These are phyloP conservation scores for Drosophila incognita DNA, from an alignment of 2,888 invertebrate species.

Conservation along the genomic window DNA sequence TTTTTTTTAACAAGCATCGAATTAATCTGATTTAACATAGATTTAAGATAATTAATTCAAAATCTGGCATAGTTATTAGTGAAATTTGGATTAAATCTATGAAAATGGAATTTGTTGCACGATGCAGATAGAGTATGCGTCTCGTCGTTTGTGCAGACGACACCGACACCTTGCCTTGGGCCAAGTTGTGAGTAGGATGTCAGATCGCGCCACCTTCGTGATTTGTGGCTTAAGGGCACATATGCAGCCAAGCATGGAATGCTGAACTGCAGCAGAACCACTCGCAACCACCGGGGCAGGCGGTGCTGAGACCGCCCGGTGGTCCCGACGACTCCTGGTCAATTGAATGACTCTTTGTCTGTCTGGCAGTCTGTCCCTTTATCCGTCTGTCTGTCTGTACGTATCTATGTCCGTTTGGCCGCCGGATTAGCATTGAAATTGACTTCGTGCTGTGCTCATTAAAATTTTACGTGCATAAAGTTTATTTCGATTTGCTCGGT, in stretches of 20 bases:
- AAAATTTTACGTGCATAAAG: constrained; percentile 81
- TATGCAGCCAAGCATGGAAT: constrained; percentile 49
- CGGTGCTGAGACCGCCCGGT: constrained; percentile 40
- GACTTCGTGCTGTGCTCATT: constrained; percentile 80
- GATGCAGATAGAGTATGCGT: constrained; percentile 39
- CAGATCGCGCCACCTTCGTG: constrained; percentile 80
- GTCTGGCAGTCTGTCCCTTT: constrained; percentile 12
- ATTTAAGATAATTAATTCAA: no score
- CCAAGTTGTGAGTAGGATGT: constrained; percentile 71
- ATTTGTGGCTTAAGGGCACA: constrained; percentile 77
- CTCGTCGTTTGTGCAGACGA: constrained; percentile 18
- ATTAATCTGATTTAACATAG: background rate
- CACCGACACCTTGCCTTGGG: constrained; percentile 70
- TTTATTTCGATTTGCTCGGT: constrained; percentile 74
- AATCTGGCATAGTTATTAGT: background rate
- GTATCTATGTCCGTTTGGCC: constrained; percentile 56
- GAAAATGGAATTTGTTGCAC: constrained; percentile 17
- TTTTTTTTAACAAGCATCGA: background rate
- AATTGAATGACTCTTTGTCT: constrained; percentile 35
- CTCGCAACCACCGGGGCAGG: constrained; percentile 8
- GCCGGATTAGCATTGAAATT: constrained; percentile 80
- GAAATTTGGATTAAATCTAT: background rate
- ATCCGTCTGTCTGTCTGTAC: constrained; percentile 19
- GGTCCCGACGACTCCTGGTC: constrained; percentile 72
- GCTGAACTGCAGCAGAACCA: constrained; percentile 14